phyloP scores from a whole-genome alignment of 2,797 vertebrate species.

The Phalloptychus januarius region DNA sequence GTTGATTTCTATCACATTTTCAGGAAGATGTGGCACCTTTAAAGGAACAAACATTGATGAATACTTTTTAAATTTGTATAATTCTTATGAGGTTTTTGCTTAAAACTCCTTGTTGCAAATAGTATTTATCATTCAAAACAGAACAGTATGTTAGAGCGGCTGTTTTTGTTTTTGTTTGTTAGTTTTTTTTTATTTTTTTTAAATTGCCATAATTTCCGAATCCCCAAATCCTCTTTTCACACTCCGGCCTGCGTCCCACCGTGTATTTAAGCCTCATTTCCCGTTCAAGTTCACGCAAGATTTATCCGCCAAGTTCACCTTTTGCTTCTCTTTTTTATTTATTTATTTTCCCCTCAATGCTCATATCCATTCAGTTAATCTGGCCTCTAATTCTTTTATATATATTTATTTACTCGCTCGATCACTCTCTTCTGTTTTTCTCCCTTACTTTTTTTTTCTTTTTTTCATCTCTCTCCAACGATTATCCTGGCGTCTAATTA shows the following conservation, averaged over 20 bases:
- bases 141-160: not conserved
- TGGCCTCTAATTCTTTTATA: slow-evolving; percentile 77
- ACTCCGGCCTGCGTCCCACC: slow-evolving; percentile 11
- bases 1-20: slow-evolving; percentile 45
- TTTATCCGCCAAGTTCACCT: slow-evolving; percentile 69
- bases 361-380: slow-evolving; percentile 81
- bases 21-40: not conserved
- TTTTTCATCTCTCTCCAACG: slow-evolving; percentile 84
- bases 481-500: slow-evolving; percentile 90
- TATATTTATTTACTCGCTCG: slow-evolving; percentile 81
- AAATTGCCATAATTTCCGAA: slow-evolving; percentile 14
- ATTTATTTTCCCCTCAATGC: slow-evolving; percentile 57
- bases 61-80: not conserved
- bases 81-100: not conserved
- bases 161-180: not conserved
- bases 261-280: slow-evolving; percentile 39
- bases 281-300: slow-evolving; percentile 48
- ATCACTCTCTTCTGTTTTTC: slow-evolving; percentile 67
- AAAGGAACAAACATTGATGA: not conserved
- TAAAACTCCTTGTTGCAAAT: not conserved
- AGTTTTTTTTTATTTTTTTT: not conserved
- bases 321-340: slow-evolving; percentile 53
- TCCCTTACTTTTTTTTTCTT: slow-evolving; percentile 70
- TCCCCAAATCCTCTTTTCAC: not conserved
- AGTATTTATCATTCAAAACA: not conserved